phyloP scores from a whole-genome alignment of 2,113 vertebrate genomes.

The Formicarius rufipectus region DNA sequence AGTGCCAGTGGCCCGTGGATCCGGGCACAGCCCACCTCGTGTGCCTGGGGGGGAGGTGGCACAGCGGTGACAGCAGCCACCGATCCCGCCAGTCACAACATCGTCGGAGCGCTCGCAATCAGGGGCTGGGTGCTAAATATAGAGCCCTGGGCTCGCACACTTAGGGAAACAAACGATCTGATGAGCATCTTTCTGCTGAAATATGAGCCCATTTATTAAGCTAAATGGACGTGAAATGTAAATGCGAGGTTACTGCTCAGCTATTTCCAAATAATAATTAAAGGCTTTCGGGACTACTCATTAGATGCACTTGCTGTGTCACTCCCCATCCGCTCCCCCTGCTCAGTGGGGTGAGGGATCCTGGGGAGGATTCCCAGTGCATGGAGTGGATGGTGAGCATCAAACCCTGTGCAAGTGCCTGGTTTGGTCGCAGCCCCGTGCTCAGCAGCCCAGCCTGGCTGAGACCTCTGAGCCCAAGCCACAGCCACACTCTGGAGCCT shows the following conservation, averaged over 20 bases:
- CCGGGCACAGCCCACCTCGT: accelerated
- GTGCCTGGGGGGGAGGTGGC: background rate
- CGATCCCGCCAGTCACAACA: constrained; percentile 9
- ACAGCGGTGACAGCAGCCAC: background rate
- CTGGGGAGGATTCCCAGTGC: background rate
- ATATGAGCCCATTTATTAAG: constrained; percentile 29
- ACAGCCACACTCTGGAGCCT: accelerated
- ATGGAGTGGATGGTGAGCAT: accelerated
- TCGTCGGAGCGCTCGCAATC: background rate
- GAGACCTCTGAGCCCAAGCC: background rate
- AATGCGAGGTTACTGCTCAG: constrained; percentile 35
- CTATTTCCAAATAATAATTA: constrained; percentile 50
- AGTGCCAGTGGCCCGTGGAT: background rate
- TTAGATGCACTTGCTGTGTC: background rate
- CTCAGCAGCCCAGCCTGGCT: accelerated
- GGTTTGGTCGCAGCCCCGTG: background rate
- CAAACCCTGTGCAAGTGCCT: too few relatives aligned
- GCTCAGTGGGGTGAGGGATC: background rate
- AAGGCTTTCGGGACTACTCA: background rate
- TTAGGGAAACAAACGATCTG: constrained; percentile 51
- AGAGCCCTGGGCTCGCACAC: background rate
- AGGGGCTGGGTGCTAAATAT: constrained; percentile 41
- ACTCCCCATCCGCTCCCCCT: background rate
- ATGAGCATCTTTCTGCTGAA: constrained; percentile 51
- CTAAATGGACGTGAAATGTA: constrained; percentile 38